A percentile compares a stretch with the other conserved stretches of the same genome.
phyloP scores from a whole-genome alignment of 1,140 invertebrate species.

The Asbolus verrucosus region DNA sequence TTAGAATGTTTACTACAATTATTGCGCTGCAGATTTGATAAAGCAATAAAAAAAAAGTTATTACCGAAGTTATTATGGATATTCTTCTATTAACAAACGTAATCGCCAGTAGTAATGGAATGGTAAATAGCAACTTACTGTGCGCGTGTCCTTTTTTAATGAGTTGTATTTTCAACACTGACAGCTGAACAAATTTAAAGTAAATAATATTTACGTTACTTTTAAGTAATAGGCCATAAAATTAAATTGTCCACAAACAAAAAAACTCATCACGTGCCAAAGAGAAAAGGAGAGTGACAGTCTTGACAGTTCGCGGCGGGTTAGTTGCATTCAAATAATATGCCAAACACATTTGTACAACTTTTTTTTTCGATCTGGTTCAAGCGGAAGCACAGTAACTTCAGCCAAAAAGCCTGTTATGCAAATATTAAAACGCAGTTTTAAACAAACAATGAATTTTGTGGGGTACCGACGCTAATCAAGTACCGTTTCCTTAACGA shows the following conservation, averaged over 20 bases:
- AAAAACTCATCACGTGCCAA: slow-evolving; percentile 24
- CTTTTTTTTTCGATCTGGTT: background rate
- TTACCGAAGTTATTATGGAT: slow-evolving; percentile 12
- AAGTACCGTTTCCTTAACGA: background rate
- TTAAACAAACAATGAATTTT: slow-evolving; percentile 8
- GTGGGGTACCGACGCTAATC: slow-evolving; percentile 6
- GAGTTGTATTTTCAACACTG: background rate
- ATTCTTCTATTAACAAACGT: slow-evolving; percentile 12
- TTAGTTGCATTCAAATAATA: background rate
- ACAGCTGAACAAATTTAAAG: background rate
- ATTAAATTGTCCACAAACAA: slow-evolving; percentile 26
- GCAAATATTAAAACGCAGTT: slow-evolving; percentile 5
- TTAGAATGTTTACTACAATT: slow-evolving; percentile 15
- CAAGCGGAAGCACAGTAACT: background rate
- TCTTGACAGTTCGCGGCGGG: background rate
- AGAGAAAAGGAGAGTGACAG: slow-evolving; percentile 24
- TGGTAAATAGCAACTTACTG: background rate
- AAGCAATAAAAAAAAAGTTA: slow-evolving; percentile 1
- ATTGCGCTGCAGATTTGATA: slow-evolving; percentile 20
- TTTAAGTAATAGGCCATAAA: slow-evolving; percentile 30
- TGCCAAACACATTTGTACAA: background rate
- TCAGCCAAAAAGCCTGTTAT: slow-evolving; percentile 10
- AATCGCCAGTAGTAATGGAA: background rate
- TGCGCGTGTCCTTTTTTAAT: background rate
- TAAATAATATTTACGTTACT: slow-evolving; percentile 26